Conservation (phyloP, 64 coral and sea anemone genomes). For the Porites australiensis region DNA sequence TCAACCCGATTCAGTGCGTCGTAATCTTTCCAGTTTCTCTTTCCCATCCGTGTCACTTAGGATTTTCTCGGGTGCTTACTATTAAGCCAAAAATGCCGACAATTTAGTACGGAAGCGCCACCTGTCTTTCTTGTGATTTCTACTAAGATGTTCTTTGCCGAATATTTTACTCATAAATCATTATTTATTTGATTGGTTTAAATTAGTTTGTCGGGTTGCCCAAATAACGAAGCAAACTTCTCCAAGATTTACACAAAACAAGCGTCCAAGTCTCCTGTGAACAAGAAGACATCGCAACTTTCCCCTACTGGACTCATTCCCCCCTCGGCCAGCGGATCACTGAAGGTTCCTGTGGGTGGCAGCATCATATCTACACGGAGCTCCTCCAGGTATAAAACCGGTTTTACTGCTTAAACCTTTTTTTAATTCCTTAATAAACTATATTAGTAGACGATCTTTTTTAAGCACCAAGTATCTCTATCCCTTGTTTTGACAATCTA, state of each 20-base stretch:
- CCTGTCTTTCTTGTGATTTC: no score
- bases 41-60: no score
- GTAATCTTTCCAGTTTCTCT: no score
- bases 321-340: neutral
- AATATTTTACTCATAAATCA: no score
- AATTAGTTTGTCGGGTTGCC: conserved; percentile 47
- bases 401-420: neutral
- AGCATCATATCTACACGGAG: conserved; percentile 50
- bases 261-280: conserved; percentile 23
- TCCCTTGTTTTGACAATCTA: no score
- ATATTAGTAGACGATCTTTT: no score
- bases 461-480: no score
- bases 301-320: conserved; percentile 22
- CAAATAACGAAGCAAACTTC: conserved; percentile 56
- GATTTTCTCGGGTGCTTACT: no score
- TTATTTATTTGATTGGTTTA: neutral
- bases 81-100: no score
- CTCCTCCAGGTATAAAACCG: conserved; percentile 12
- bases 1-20: no score
- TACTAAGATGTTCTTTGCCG: no score
- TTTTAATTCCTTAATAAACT: neutral
- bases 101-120: no score
- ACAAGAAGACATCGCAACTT: conserved; percentile 28
- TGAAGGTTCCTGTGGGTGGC: conserved; percentile 9
- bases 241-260: conserved; percentile 28